These are phyloP conservation scores for Cotesia congregata DNA, from an alignment of 2,888 invertebrate species.

Conservation along the genomic window DNA sequence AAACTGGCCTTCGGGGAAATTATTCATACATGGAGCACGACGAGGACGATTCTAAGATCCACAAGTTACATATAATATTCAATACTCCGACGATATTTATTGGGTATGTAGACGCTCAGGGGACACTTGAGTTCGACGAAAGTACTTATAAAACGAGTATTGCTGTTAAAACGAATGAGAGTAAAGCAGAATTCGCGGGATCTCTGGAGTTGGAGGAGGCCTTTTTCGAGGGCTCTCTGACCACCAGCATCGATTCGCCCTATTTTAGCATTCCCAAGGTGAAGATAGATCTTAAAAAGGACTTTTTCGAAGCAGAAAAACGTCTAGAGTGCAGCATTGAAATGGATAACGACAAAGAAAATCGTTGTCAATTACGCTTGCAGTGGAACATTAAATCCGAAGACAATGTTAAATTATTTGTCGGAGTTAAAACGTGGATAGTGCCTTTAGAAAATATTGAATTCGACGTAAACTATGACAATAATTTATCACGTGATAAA, in stretches of 20 bases:
- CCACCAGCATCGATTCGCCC: constrained; percentile 76
- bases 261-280: constrained; percentile 78
- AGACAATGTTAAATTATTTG: constrained; percentile 56
- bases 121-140: constrained; percentile 71
- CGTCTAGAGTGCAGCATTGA: constrained; percentile 76
- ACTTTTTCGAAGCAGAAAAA: constrained; percentile 78
- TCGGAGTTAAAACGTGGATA: constrained; percentile 67
- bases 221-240: constrained; percentile 76
- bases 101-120: constrained; percentile 70
- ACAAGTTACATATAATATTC: constrained; percentile 71
- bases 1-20: constrained; percentile 72
- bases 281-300: constrained; percentile 78
- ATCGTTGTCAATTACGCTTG: constrained; percentile 58
- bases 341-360: constrained; percentile 69
- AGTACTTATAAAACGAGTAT: constrained; percentile 73
- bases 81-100: constrained; percentile 74
- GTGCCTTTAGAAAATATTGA: constrained; percentile 62
- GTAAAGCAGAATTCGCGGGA: constrained; percentile 72
- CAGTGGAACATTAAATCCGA: constrained; percentile 63
- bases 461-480: constrained; percentile 56
- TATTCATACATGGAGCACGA: constrained; percentile 71
- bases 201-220: constrained; percentile 77
- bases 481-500: constrained; percentile 51
- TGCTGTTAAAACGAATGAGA: constrained; percentile 71
- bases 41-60: constrained; percentile 67